Conservation (phyloP, 2,888 invertebrate genomes). For the Hypomecis punctinalis region DNA sequence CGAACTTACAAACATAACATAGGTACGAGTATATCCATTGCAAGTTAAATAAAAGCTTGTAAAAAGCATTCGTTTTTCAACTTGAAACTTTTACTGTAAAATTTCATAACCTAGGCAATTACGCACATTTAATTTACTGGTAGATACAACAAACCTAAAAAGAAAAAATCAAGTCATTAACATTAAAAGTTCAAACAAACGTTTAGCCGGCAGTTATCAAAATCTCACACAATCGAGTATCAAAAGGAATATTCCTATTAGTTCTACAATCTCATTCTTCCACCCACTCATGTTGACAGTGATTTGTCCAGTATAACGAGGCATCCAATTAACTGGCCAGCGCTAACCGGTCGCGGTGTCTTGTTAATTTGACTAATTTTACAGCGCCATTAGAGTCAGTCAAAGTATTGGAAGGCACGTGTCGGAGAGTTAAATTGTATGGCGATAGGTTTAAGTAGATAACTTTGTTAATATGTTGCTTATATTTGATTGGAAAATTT, state of each 20-base stretch:
- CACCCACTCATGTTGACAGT: slow-evolving; percentile 47
- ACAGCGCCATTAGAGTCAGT: slow-evolving; percentile 48
- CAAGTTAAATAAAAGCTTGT: too few relatives aligned
- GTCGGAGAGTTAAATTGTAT: slow-evolving; percentile 29
- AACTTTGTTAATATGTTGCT: neutral
- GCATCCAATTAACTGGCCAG: slow-evolving; percentile 50
- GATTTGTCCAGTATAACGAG: slow-evolving; percentile 53
- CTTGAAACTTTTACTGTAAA: too few relatives aligned
- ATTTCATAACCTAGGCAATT: too few relatives aligned
- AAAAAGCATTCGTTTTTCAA: too few relatives aligned
- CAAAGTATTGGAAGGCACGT: slow-evolving; percentile 51
- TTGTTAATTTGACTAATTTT: slow-evolving; percentile 63
- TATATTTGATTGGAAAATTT: neutral
- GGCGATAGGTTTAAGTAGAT: slow-evolving; percentile 5
- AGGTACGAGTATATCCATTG: too few relatives aligned
- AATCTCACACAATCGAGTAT: neutral
- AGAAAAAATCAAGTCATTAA: too few relatives aligned
- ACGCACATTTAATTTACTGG: too few relatives aligned
- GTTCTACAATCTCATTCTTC: slow-evolving; percentile 27
- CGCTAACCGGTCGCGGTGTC: slow-evolving; percentile 56
- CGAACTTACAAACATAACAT: too few relatives aligned
- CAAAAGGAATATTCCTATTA: slow-evolving; percentile 14
- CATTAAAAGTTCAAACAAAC: too few relatives aligned
- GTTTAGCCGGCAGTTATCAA: slow-evolving; percentile 2
- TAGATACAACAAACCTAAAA: too few relatives aligned